A percentile compares a stretch with the other conserved stretches of the same genome.
phyloP scores from a whole-genome alignment of 2,113 vertebrate genomes.

The Austrofundulus limnaeus region DNA sequence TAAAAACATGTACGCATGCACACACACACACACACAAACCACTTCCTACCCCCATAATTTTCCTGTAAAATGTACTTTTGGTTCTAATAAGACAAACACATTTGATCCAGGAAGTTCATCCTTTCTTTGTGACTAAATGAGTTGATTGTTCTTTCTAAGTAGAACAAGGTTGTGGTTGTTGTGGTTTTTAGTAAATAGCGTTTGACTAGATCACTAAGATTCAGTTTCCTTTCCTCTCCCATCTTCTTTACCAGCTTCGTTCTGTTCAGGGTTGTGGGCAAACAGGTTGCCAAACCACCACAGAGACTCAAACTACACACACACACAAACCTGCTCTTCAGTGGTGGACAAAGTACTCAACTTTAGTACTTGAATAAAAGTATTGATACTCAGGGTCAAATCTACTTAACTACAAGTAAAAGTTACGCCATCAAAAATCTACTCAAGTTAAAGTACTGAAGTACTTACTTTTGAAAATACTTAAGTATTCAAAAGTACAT shows the following conservation, averaged over 20 bases:
- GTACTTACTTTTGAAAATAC: too few species aligned
- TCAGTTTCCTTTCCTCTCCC: background rate
- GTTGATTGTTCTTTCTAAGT: background rate
- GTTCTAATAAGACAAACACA: slow-evolving; percentile 17
- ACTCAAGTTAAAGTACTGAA: too few species aligned
- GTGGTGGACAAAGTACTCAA: too few species aligned
- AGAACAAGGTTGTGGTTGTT: background rate
- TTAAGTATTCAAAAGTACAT: too few species aligned
- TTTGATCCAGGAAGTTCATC: background rate
- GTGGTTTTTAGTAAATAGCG: background rate
- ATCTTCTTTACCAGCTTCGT: background rate
- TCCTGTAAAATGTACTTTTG: slow-evolving; percentile 19
- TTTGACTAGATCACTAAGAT: background rate
- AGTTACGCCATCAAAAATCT: too few species aligned
- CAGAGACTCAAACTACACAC: too few species aligned
- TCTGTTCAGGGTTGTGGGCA: too few species aligned
- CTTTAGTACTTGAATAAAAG: too few species aligned
- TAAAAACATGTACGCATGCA: background rate
- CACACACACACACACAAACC: slow-evolving; percentile 21
- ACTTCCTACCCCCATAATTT: slow-evolving; percentile 39
- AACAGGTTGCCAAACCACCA: too few species aligned
- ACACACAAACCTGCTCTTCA: too few species aligned
- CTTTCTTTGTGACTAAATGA: background rate
- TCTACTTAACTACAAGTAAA: too few species aligned
- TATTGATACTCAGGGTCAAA: too few species aligned